These are phyloP conservation scores for Brevimyrus niger DNA, from an alignment of 2,113 vertebrate genomes.

Conservation along the genomic window DNA sequence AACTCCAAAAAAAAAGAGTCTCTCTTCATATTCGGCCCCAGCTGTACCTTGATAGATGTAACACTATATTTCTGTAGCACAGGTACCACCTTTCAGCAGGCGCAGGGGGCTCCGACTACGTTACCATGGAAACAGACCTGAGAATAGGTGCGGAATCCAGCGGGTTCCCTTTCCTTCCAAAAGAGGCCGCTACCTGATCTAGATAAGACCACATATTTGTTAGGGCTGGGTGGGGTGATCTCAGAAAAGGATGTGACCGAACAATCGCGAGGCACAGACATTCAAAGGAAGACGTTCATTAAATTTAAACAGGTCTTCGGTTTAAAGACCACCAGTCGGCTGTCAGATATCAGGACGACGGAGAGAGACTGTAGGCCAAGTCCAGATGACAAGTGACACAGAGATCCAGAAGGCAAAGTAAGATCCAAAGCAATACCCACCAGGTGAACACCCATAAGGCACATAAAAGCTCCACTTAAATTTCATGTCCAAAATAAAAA, in stretches of 20 bases:
- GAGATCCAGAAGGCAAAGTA: neutral
- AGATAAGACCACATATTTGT: neutral
- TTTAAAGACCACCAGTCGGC: neutral
- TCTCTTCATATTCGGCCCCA: neutral
- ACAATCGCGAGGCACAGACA: neutral
- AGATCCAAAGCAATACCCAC: neutral
- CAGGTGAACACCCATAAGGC: neutral
- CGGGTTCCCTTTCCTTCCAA: neutral
- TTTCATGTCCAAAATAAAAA: neutral
- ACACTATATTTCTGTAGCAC: neutral
- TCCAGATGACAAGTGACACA: neutral
- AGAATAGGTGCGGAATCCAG: constrained; percentile 17
- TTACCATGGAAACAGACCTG: constrained; percentile 23
- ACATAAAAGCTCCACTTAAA: neutral
- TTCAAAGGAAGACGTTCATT: neutral
- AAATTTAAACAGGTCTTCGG: neutral
- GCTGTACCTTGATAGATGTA: neutral
- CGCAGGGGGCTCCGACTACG: neutral
- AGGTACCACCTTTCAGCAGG: constrained; percentile 17
- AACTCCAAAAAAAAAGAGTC: neutral
- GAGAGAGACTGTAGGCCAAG: neutral
- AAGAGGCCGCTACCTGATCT: neutral
- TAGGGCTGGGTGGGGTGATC: neutral
- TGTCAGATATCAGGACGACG: neutral
- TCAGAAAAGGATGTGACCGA: neutral